phyloP scores from a whole-genome alignment of 1,140 invertebrate genomes.

The Maconellicoccus hirsutus region DNA sequence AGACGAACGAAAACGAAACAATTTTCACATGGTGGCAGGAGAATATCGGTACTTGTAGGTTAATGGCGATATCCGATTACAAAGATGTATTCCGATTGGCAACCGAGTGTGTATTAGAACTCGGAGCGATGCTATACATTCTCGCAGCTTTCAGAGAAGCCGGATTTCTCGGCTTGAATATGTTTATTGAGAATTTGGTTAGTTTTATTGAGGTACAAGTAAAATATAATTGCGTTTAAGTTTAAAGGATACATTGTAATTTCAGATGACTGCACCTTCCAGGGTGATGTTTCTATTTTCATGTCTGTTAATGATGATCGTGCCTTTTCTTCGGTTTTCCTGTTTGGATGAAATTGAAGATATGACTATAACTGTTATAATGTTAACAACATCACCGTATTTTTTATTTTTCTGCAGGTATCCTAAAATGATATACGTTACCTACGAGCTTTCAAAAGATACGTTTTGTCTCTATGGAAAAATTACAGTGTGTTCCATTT shows the following conservation, averaged over 20 bases:
- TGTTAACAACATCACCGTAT: slow-evolving; percentile 90
- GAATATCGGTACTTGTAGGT: slow-evolving; percentile 51
- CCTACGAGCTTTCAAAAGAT: too few relatives aligned
- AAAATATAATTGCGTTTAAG: too few relatives aligned
- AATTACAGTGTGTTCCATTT: too few relatives aligned
- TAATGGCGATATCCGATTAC: slow-evolving; percentile 47
- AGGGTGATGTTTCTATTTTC: slow-evolving; percentile 90
- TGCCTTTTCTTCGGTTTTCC: slow-evolving; percentile 70
- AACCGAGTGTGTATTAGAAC: slow-evolving; percentile 55
- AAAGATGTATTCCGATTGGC: slow-evolving; percentile 50
- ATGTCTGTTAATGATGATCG: slow-evolving; percentile 68
- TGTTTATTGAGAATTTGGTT: slow-evolving; percentile 86
- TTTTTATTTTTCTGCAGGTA: slow-evolving; percentile 97
- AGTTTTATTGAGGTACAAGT: too few relatives aligned
- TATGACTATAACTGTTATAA: slow-evolving; percentile 79
- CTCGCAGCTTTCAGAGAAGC: slow-evolving; percentile 66
- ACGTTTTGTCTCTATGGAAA: neutral
- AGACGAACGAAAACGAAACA: neutral
- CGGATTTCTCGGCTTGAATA: slow-evolving; percentile 67
- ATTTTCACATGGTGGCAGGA: slow-evolving; percentile 47
- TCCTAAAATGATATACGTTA: too few relatives aligned
- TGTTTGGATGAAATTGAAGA: slow-evolving; percentile 81
- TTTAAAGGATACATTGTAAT: too few relatives aligned
- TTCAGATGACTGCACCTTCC: slow-evolving; percentile 72
- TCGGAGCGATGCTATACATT: slow-evolving; percentile 70